Percentiles rank a stretch among this genome's conserved stretches.
phyloP scores from a whole-genome alignment of 2,888 invertebrate species.

The Andrena chrysosceles region DNA sequence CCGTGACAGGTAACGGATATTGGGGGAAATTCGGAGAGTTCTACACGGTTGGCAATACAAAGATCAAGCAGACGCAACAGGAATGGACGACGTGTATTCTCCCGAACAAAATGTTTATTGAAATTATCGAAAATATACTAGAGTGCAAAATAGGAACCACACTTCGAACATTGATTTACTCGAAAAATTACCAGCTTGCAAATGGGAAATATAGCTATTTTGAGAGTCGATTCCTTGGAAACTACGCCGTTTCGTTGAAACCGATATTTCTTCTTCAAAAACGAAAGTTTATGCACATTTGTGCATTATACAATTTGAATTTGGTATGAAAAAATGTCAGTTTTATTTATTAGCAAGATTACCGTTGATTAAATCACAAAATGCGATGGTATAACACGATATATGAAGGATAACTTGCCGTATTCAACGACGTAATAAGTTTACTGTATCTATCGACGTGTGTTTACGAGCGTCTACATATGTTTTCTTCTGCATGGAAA shows the following conservation, averaged over 20 bases:
- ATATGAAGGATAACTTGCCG: background rate
- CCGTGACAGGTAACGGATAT: background rate
- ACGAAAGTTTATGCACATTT: background rate
- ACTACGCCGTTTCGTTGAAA: background rate
- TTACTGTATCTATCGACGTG: background rate
- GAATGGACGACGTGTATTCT: slow-evolving; percentile 13
- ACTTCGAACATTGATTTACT: background rate
- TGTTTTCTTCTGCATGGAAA: no score
- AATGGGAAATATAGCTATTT: background rate
- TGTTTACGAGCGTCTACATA: no score
- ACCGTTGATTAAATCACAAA: background rate
- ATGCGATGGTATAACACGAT: background rate
- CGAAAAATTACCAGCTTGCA: background rate
- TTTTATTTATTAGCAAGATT: background rate
- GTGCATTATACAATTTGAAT: background rate
- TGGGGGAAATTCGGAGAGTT: slow-evolving; percentile 14
- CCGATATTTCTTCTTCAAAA: background rate
- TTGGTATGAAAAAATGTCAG: background rate
- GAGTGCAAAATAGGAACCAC: background rate
- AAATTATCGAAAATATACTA: background rate
- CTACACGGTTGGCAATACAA: slow-evolving; percentile 20
- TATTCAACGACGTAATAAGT: background rate
- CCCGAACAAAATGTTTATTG: slow-evolving; percentile 16
- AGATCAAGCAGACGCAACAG: background rate
- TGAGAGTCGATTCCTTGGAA: background rate